Base-by-base conservation (phyloP, 2,113 vertebrate species). In the Cavia porcellus region DNA sequence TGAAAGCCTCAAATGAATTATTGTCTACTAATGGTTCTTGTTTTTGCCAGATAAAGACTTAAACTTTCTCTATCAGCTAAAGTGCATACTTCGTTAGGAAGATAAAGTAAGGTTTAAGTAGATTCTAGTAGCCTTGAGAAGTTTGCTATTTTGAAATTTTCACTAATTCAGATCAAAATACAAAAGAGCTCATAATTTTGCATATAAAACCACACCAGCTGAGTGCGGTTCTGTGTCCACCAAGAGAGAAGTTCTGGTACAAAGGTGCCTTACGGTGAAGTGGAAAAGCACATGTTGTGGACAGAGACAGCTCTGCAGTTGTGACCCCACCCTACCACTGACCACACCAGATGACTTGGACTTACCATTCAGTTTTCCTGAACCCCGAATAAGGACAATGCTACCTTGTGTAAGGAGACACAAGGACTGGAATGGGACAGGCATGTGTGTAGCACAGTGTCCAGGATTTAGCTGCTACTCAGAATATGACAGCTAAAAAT, bases 51-150 rank as follows among this genome's bases (percentile, higher is more conserved):
- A 25, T 62, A 90, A 87, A 96, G 50, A 94, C 30, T 50, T 90
- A 86, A 85, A 82, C 70, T 96, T 95, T 11, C 59, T 89, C 50
- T 75, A 35, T 75, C 19, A 86, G 59, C 64, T 89, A 89, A 95
- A 82, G 61, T 30, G 92, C 72, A 47, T n/a, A 61, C 8, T 72
- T 68, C 74, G 94, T 81, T 52, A 91, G 64, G 84, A 80, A 83
- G 66, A 81, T 55, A 81, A 86, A 90, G 8, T 80, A 91, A 57
- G 75, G 5, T 11, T 38, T 79, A 91, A 90, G 79, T 64, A 94
- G 57, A 94, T 77, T 95, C 66, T 66, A 83, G 7, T 62, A 28
- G 74, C 11, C 0, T 59, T 83, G 30, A 55, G 64, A 90, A 88
- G 72, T 82, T 75, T 80, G 11, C 30, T 92, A 2, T 88, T 90